A percentile compares a stretch with the other conserved stretches of the same genome.
Evolutionary conservation across 1,140 invertebrate genomes (phyloP).

Genomic region (Contarinia nasturtii): DNA sequence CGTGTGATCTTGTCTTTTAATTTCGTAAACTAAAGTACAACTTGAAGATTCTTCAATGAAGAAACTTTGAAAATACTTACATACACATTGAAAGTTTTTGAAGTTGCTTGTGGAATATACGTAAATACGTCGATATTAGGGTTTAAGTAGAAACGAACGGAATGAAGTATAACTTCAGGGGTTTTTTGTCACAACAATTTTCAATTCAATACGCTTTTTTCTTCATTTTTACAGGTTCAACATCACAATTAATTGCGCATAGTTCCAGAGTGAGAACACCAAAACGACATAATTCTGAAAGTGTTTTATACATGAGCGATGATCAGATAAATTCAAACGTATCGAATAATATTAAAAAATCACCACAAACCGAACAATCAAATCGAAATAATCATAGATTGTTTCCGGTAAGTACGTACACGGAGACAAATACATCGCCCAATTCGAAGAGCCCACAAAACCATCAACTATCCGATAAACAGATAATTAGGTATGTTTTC

Average conservation of each 20-base stretch:
- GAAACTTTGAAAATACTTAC: no score
- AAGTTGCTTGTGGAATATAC: no score
- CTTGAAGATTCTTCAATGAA: no score
- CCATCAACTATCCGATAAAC: not conserved
- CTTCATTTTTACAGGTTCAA: conserved; percentile 11
- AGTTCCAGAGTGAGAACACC: conserved; percentile 61
- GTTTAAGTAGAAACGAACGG: no score
- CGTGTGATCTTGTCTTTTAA: not conserved
- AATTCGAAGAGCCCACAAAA: conserved; percentile 4
- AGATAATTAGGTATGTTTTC: not conserved
- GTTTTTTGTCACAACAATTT: not conserved
- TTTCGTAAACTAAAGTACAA: not conserved
- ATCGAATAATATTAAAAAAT: not conserved
- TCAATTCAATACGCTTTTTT: conserved; percentile 2
- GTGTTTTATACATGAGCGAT: conserved; percentile 45
- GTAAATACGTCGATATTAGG: no score
- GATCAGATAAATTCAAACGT: conserved; percentile 5
- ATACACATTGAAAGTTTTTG: no score
- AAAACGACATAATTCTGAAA: conserved; percentile 62
- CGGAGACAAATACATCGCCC: conserved; percentile 22
- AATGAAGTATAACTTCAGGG: not conserved
- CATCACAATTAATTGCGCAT: conserved; percentile 48
- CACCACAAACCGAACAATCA: not conserved
- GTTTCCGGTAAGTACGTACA: conserved; percentile 38
- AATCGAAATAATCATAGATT: conserved; percentile 25